Evolutionary conservation across 2,888 invertebrate species (phyloP).

Genomic region (Drosophila kanekoi): DNA sequence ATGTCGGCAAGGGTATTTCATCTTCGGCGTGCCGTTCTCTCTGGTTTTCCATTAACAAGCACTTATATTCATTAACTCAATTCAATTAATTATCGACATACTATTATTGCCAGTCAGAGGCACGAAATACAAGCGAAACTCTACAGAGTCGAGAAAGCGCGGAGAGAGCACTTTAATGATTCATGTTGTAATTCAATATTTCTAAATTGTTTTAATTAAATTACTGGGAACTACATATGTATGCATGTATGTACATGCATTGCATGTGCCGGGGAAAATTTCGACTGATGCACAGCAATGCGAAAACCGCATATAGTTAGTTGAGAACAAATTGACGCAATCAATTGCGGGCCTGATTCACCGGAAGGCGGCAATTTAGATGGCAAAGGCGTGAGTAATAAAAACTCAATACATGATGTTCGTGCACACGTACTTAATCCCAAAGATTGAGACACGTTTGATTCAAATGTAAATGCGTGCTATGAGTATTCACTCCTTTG

Average conservation of each 20-base stretch:
- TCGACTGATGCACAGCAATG: not conserved
- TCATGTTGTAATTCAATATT: not conserved
- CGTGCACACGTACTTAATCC: not conserved
- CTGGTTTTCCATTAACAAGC: too few relatives aligned
- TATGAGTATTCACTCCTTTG: too few relatives aligned
- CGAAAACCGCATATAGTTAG: slow-evolving; percentile 15
- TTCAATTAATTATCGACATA: too few relatives aligned
- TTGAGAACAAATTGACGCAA: slow-evolving; percentile 37
- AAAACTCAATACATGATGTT: not conserved
- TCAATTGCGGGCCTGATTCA: slow-evolving; percentile 43
- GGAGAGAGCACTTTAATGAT: not conserved
- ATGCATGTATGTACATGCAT: not conserved
- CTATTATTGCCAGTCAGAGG: too few relatives aligned
- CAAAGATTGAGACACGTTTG: too few relatives aligned
- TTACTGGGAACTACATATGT: slow-evolving; percentile 17
- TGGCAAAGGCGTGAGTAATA: slow-evolving; percentile 28
- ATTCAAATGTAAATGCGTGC: too few relatives aligned
- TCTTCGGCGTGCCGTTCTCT: too few relatives aligned
- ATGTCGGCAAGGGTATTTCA: too few relatives aligned
- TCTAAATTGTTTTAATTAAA: slow-evolving; percentile 26
- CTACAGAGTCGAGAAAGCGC: too few relatives aligned
- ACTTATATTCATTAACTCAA: too few relatives aligned
- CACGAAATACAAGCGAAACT: too few relatives aligned
- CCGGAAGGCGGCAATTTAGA: slow-evolving; percentile 45
- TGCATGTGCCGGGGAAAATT: slow-evolving; percentile 22